Percentiles rank a stretch among this genome's conserved stretches.
These are phyloP conservation scores for Frankliniella intonsa DNA, from an alignment of 2,888 invertebrate species.

Conservation along the genomic window DNA sequence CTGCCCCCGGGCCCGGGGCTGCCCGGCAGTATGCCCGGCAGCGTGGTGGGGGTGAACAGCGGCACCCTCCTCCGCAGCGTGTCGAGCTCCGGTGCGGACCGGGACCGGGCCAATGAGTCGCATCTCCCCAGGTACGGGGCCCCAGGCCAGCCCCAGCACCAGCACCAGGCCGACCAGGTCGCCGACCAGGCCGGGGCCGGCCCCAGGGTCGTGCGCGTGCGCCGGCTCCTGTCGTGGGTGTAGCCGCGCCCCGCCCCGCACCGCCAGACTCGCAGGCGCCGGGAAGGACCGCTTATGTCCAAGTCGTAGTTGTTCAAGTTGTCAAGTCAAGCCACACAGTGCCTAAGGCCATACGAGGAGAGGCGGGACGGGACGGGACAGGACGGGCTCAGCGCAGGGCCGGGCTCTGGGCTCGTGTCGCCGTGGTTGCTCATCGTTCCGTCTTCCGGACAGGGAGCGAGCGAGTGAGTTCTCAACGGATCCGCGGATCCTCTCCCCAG, in stretches of 20 bases:
- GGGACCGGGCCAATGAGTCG: constrained; percentile 35
- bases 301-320: not conserved
- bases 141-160: not conserved
- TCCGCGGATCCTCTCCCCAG: not conserved
- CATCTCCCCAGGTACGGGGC: constrained; percentile 37
- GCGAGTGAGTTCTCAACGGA: constrained; percentile 18
- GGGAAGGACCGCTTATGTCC: no score
- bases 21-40: not conserved
- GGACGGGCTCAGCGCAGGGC: not conserved
- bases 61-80: constrained; percentile 10
- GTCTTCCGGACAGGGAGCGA: constrained; percentile 21
- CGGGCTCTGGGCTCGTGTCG: not conserved
- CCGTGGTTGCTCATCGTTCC: not conserved
- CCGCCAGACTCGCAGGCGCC: no score
- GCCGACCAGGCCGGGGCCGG: not conserved
- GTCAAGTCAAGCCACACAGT: not conserved
- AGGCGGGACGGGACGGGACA: not conserved
- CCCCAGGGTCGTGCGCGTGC: constrained; percentile 9
- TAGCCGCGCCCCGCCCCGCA: not conserved
- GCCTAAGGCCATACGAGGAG: not conserved
- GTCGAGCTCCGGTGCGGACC: constrained; percentile 34
- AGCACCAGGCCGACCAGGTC: not conserved
- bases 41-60: constrained; percentile 7
- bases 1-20: not conserved
- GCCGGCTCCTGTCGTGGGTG: constrained; percentile 23